A percentile compares a stretch with the other conserved stretches of the same genome.
phyloP scores from a whole-genome alignment of 2,888 invertebrate genomes.

The Cheilosia soror region DNA sequence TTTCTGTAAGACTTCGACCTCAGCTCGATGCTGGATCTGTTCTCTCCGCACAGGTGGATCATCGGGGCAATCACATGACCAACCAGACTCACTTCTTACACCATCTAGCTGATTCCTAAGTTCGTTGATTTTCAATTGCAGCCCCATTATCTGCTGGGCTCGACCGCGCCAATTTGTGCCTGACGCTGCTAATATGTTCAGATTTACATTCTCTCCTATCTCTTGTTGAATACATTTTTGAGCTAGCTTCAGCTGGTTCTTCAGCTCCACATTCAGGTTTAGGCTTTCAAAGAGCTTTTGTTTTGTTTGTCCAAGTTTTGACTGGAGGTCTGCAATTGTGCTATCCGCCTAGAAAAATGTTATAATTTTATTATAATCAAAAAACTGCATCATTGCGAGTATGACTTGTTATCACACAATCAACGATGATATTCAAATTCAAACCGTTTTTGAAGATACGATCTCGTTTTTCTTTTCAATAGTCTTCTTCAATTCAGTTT shows the following conservation, averaged over 20 bases:
- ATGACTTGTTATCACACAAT: background rate
- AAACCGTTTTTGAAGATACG: constrained; percentile 8
- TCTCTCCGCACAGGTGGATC: constrained; percentile 84
- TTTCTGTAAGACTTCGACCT: constrained; percentile 86
- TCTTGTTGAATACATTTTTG: constrained; percentile 91
- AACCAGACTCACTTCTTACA: constrained; percentile 13
- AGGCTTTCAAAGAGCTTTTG: constrained; percentile 89
- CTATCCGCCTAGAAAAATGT: constrained; percentile 20
- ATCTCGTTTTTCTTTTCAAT: constrained; percentile 8
- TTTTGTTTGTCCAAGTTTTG: constrained; percentile 83
- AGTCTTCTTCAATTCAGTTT: constrained; percentile 42
- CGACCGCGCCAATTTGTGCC: constrained; percentile 90
- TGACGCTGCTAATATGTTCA: constrained; percentile 86
- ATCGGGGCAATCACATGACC: constrained; percentile 70
- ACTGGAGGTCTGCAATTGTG: constrained; percentile 85
- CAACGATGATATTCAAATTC: background rate
- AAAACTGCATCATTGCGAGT: no score
- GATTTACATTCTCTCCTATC: constrained; percentile 89
- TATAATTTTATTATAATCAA: no score
- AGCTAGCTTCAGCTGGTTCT: constrained; percentile 89
- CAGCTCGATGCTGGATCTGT: constrained; percentile 85
- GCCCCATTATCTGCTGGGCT: constrained; percentile 89
- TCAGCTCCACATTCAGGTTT: constrained; percentile 88
- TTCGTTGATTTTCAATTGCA: constrained; percentile 89
- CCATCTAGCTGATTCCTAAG: constrained; percentile 86